Evolutionary conservation across 2,113 vertebrate genomes (phyloP).

Genomic region (Triplophysa dalaica): DNA sequence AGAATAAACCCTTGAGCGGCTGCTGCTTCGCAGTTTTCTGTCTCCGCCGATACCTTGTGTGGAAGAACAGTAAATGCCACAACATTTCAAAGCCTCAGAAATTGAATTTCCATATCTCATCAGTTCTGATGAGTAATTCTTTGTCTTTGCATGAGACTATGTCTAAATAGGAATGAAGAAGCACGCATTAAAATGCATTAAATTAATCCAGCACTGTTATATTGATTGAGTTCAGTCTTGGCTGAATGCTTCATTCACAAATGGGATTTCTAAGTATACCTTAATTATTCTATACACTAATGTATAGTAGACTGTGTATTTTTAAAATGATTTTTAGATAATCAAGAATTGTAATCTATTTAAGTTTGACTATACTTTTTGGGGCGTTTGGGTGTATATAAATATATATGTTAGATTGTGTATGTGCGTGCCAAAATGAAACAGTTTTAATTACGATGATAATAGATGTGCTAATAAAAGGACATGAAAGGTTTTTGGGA

Average conservation of each 20-base stretch:
- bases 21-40: slow-evolving; percentile 19
- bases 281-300: slow-evolving; percentile 54
- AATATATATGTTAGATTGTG: slow-evolving; percentile 53
- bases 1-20: slow-evolving; percentile 27
- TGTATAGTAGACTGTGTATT: too few species aligned
- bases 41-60: slow-evolving; percentile 9
- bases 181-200: slow-evolving; percentile 11
- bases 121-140: not conserved
- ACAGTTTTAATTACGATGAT: slow-evolving; percentile 71
- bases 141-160: not conserved
- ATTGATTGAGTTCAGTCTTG: slow-evolving; percentile 36
- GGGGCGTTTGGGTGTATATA: slow-evolving; percentile 52
- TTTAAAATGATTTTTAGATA: too few species aligned
- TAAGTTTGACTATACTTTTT: too few species aligned
- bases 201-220: slow-evolving; percentile 32
- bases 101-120: slow-evolving; percentile 7
- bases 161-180: not conserved
- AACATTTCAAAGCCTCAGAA: not conserved
- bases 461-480: slow-evolving; percentile 71
- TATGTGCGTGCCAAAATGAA: slow-evolving; percentile 46
- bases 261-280: slow-evolving; percentile 43
- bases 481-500: slow-evolving; percentile 61
- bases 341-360: too few species aligned
- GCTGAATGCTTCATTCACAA: slow-evolving; percentile 42
- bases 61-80: not conserved